phyloP scores from a whole-genome alignment of 2,113 vertebrate genomes.

The Misgurnus mizolepis region DNA sequence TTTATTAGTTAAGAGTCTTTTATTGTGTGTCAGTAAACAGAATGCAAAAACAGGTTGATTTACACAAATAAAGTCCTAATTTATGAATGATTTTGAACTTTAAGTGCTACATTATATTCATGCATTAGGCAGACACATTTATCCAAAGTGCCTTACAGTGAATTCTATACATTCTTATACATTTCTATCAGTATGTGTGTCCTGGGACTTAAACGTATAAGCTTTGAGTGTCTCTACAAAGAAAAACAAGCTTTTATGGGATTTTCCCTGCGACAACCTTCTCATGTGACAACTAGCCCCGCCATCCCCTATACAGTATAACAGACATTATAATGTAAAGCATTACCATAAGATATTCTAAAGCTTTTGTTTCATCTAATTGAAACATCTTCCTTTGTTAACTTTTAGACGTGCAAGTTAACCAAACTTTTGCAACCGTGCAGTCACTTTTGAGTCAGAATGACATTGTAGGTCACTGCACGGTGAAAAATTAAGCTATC shows the following conservation, averaged over 20 bases:
- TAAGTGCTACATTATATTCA: too few species aligned
- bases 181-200: too few species aligned
- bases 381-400: not conserved
- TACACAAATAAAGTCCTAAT: too few species aligned
- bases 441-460: constrained; percentile 47
- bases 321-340: not conserved
- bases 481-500: constrained; percentile 52
- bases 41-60: too few species aligned
- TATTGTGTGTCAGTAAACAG: too few species aligned
- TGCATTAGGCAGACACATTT: too few species aligned
- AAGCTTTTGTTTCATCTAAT: not conserved
- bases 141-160: too few species aligned
- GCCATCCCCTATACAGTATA: not conserved
- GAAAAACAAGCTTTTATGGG: not conserved
- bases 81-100: too few species aligned
- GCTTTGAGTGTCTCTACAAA: too few species aligned
- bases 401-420: not conserved
- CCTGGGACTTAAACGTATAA: too few species aligned
- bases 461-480: constrained; percentile 48
- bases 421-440: constrained; percentile 31
- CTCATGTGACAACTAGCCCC: not conserved
- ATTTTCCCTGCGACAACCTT: not conserved
- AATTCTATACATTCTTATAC: too few species aligned
- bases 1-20: too few species aligned
- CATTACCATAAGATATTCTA: not conserved